phyloP scores from a whole-genome alignment of 37 sponge, comb jelly and placozoan species.

The Petrosia ficiformis region DNA sequence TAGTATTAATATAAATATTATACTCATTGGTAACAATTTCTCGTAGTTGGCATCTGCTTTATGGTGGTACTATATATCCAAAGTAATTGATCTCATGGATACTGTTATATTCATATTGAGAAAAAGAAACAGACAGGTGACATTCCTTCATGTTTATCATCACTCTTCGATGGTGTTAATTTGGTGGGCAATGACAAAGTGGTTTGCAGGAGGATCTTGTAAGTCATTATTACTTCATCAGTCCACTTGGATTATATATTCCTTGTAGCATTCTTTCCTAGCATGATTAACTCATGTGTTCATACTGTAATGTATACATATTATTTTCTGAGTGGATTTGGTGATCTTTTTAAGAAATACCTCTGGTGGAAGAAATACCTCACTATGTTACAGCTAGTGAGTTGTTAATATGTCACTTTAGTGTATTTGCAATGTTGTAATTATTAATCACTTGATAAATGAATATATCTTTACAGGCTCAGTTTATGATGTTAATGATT shows the following conservation, averaged over 20 bases:
- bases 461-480: too few species aligned
- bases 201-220: slow-evolving; percentile 75
- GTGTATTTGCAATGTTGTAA: not conserved
- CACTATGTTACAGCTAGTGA: slow-evolving; percentile 74
- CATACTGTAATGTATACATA: slow-evolving; percentile 77
- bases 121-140: slow-evolving; percentile 74
- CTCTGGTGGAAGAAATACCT: slow-evolving; percentile 88
- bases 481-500: not conserved
- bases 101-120: slow-evolving; percentile 75
- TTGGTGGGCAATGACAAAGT: slow-evolving; percentile 75
- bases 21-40: too few species aligned
- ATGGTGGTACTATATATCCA: slow-evolving; percentile 77
- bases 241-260: not conserved
- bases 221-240: not conserved
- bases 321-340: slow-evolving; percentile 57
- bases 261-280: slow-evolving; percentile 53
- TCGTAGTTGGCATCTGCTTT: slow-evolving; percentile 58
- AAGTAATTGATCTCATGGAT: slow-evolving; percentile 70
- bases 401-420: not conserved
- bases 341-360: slow-evolving; percentile 27
- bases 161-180: slow-evolving; percentile 58
- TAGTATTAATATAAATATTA: too few species aligned
- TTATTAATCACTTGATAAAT: not conserved
- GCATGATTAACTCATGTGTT: slow-evolving; percentile 49
- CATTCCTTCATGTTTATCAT: slow-evolving; percentile 82